phyloP scores from a whole-genome alignment of 1,140 invertebrate genomes.

The Papilio helenus region DNA sequence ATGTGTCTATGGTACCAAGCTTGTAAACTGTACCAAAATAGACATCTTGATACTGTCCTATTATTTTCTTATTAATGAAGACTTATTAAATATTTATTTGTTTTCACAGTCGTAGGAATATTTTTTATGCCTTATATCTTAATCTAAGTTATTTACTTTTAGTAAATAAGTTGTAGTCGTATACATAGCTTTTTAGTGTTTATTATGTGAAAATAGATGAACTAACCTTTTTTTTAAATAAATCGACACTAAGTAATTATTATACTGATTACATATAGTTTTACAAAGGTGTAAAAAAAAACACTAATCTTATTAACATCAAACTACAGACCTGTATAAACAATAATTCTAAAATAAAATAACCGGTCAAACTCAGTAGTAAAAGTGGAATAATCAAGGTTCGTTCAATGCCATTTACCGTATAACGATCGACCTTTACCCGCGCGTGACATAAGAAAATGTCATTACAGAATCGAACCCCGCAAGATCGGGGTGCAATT shows the following conservation, averaged over 20 bases:
- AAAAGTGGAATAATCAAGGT: slow-evolving; percentile 1
- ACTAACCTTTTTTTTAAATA: too few relatives aligned
- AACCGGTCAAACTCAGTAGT: neutral
- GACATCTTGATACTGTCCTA: slow-evolving; percentile 26
- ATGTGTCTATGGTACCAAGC: slow-evolving; percentile 5
- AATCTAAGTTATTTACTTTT: neutral
- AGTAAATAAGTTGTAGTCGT: too few relatives aligned
- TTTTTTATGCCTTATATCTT: neutral
- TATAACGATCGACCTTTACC: slow-evolving; percentile 25
- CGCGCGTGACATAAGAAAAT: slow-evolving; percentile 47
- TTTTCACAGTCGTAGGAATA: neutral
- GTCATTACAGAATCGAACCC: slow-evolving; percentile 59
- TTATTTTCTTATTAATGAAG: slow-evolving; percentile 24
- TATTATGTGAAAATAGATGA: too few relatives aligned
- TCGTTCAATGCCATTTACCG: neutral
- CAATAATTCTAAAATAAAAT: neutral
- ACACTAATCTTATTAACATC: too few relatives aligned
- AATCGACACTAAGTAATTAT: too few relatives aligned
- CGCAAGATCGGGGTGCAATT: slow-evolving; percentile 64
- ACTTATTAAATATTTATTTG: neutral
- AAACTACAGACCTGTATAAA: too few relatives aligned
- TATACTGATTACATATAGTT: too few relatives aligned
- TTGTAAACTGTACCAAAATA: neutral
- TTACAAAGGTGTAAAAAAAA: too few relatives aligned
- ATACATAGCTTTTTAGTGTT: too few relatives aligned